Evolutionary conservation across 2,888 invertebrate genomes (phyloP), one percentile per base, ranked within the genome.

Genomic region (Adelphocoris suturalis): DNA sequence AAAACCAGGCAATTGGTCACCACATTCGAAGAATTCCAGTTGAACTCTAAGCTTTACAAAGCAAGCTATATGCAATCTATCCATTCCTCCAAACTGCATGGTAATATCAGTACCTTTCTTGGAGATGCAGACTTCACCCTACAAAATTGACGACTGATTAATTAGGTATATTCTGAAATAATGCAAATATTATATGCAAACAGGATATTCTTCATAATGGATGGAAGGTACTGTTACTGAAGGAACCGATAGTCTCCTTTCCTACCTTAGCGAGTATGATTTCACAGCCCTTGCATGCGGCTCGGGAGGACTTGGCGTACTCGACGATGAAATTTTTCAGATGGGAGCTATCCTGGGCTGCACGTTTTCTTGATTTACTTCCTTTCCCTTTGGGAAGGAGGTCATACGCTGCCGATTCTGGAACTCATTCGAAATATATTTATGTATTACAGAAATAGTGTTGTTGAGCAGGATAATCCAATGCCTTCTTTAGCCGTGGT

Each of bases 61-160:
- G 93, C 99, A 99, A 90, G 97, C 96, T 2, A 98, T 93, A 93
- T 99, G 96, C 99, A 99, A 99, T 86, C 96, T 94, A 90, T 97
- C 96, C 92, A 96, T 95, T 0, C 98, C 98, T 0, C 98, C 98
- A 93, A 95, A 97, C 93, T 96, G 96, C 92, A 95, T 95, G 0
- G 97, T 97, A 27, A 96, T 94, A 92, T 97, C 97, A 82, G 96
- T 96, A 92, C 97, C 97, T 91, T 97, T 97, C 93, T 97, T 98
- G 0, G 97, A 96, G 82, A 98, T 94, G 81, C 98, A 95, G 3
- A 98, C 94, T 92, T 95, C 95, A 93, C 94, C 95, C 95, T 97
- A 93, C 47, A 82, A 52, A n/a, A n/a, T n/a, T n/a, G n/a, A n/a
- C n/a, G n/a, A n/a, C n/a, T n/a, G n/a, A n/a, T n/a, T n/a, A n/a